A percentile compares a stretch with the other conserved stretches of the same genome.
Evolutionary conservation across 2,113 vertebrate species (phyloP).

Genomic region (Sylvilagus bachmani): DNA sequence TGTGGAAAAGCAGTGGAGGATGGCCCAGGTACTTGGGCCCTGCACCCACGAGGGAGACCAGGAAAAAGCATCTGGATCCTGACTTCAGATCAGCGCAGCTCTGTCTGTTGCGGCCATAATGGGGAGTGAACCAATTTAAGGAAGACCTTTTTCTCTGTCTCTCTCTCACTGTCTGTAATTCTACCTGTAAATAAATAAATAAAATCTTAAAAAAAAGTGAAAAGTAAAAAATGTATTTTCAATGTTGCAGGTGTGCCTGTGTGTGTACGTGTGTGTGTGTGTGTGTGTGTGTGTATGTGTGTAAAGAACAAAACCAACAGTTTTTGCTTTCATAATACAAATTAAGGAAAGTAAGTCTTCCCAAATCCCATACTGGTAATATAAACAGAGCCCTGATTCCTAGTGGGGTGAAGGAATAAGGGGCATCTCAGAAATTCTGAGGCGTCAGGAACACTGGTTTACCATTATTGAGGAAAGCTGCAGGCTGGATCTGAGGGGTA

Average conservation of each 20-base stretch:
- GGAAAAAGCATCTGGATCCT: no score
- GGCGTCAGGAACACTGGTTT: neutral
- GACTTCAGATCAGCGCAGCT: no score
- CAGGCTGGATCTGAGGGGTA: neutral
- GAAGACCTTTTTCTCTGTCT: no score
- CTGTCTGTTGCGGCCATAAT: no score
- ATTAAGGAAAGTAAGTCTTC: neutral
- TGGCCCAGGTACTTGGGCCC: no score
- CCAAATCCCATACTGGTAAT: neutral
- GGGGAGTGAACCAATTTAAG: no score
- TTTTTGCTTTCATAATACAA: neutral
- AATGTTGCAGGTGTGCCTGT: neutral
- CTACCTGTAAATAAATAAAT: no score
- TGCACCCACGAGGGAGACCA: no score
- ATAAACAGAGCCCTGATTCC: conserved; percentile 8
- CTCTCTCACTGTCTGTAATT: no score
- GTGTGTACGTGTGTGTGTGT: neutral
- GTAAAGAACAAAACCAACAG: neutral
- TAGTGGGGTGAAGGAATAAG: neutral
- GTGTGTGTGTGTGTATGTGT: neutral
- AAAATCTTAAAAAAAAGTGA: no score
- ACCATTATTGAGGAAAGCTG: neutral
- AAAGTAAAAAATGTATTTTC: neutral
- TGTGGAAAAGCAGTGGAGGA: no score
- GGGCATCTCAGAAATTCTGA: neutral